A percentile compares a stretch with the other conserved stretches of the same genome.
These are phyloP conservation scores for Coregonus ussuriensis DNA, from an alignment of 2,797 vertebrate species.

Conservation along the genomic window DNA sequence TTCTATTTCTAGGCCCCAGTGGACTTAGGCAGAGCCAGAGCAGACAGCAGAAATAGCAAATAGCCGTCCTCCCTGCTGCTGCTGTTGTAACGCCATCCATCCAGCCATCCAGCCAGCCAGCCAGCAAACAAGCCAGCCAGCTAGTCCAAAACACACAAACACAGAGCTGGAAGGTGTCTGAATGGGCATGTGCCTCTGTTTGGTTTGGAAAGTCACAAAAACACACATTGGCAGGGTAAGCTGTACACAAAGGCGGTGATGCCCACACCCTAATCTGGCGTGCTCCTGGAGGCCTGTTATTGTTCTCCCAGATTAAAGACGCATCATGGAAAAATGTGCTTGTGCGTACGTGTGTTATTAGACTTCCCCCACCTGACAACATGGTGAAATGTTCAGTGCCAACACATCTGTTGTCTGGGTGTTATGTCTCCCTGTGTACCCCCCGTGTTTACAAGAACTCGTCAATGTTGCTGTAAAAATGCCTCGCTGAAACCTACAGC, in stretches of 20 bases:
- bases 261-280: conserved; percentile 9
- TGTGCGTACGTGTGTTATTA: neutral
- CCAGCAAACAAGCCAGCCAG: neutral
- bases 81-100: no score
- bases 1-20: neutral
- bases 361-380: neutral
- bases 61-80: no score
- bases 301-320: conserved; percentile 20
- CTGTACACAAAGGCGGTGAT: neutral
- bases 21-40: neutral
- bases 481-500: conserved; percentile 10
- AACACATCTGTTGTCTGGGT: neutral
- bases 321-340: neutral
- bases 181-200: conserved; percentile 1
- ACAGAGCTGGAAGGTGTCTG: conserved; percentile 1
- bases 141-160: neutral
- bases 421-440: neutral
- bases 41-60: neutral
- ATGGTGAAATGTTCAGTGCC: neutral
- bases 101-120: no score
- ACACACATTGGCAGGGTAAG: conserved; percentile 3
- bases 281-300: conserved; percentile 12
- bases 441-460: neutral
- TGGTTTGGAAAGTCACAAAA: conserved; percentile 4
- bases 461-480: conserved; percentile 15